Evolutionary conservation across 2,797 vertebrate genomes (phyloP).

Genomic region (Prunella strophiata): DNA sequence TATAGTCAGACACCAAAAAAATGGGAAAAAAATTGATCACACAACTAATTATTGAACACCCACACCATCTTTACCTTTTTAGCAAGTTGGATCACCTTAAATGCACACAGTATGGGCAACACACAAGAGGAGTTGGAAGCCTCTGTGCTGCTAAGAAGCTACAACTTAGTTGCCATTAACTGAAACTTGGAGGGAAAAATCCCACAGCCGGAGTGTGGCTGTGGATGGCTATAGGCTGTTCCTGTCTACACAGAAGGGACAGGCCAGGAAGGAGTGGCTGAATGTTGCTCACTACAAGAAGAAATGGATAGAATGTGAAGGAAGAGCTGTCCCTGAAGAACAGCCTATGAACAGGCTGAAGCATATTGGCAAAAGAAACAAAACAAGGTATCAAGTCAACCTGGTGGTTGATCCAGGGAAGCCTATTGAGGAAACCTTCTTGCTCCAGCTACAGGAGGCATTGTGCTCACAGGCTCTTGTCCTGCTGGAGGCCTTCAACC

Average conservation of each 20-base stretch:
- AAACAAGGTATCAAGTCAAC: neutral
- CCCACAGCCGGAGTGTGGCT: neutral
- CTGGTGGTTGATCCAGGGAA: neutral
- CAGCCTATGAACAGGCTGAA: neutral
- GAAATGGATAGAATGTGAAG: neutral
- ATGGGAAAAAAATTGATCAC: fast-evolving
- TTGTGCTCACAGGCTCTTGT: fast-evolving
- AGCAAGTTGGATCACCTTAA: neutral
- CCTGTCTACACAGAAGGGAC: neutral
- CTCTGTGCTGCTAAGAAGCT: neutral
- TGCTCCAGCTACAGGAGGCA: neutral
- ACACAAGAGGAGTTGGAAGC: neutral
- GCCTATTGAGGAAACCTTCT: neutral
- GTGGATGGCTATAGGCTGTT: neutral
- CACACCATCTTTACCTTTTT: neutral
- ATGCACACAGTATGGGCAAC: neutral
- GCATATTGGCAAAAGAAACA: neutral
- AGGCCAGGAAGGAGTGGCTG: neutral
- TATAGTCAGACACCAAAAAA: neutral
- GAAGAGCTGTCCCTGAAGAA: neutral
- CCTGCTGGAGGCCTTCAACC: neutral
- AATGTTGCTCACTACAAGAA: neutral
- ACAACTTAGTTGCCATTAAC: neutral
- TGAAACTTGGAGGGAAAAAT: neutral
- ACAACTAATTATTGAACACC: neutral